phyloP scores from a whole-genome alignment of 2,113 vertebrate species.

The Marmota flaviventris region DNA sequence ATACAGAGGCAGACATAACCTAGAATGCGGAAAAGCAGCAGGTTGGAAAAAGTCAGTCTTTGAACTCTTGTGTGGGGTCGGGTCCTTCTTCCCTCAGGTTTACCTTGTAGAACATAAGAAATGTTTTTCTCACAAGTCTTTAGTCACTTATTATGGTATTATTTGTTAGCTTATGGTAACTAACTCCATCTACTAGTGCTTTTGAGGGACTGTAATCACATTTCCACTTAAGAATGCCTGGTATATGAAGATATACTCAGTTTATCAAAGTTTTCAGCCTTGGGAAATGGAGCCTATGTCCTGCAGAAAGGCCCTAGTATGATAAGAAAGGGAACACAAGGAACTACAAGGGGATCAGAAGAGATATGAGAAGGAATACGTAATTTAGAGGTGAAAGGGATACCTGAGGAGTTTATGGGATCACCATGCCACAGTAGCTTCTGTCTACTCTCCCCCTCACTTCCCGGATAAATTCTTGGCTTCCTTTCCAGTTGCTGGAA shows the following conservation, averaged over 20 bases:
- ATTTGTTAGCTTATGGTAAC: background rate
- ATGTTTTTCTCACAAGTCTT: background rate
- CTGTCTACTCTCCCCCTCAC: background rate
- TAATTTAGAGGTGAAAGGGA: background rate
- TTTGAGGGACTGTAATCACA: background rate
- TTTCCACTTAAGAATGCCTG: background rate
- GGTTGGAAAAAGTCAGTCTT: background rate
- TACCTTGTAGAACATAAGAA: background rate
- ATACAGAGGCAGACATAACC: background rate
- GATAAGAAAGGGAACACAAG: background rate
- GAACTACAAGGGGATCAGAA: background rate
- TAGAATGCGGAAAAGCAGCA: background rate
- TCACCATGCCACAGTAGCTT: background rate
- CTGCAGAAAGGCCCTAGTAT: background rate
- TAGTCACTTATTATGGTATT: background rate
- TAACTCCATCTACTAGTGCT: background rate
- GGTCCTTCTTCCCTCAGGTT: background rate
- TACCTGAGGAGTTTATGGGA: too few relatives aligned
- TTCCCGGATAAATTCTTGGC: background rate
- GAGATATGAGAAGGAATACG: background rate
- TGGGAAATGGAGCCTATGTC: background rate
- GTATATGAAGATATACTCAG: background rate
- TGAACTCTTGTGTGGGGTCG: background rate
- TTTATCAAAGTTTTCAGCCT: background rate
- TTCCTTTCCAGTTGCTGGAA: background rate